Conservation (phyloP, 2,888 invertebrate genomes). For the Drosophila cracens region DNA sequence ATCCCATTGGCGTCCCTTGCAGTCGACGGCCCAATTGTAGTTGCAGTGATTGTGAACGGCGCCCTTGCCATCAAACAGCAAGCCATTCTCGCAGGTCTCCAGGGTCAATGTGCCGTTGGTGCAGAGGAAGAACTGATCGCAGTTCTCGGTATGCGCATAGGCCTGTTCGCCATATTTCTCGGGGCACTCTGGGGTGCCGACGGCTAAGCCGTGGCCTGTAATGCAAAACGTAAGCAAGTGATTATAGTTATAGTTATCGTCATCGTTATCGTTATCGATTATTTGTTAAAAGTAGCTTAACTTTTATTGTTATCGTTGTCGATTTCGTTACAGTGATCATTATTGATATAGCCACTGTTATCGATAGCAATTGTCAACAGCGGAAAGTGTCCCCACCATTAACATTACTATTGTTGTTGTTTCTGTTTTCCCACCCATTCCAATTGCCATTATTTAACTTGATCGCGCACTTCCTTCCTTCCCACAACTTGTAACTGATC, state of each 20-base stretch:
- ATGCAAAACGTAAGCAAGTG: neutral
- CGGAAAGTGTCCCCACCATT: conserved; percentile 24
- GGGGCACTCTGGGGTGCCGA: conserved; percentile 91
- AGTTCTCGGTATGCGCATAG: conserved; percentile 94
- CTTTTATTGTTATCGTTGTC: neutral
- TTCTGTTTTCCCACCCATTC: conserved; percentile 38
- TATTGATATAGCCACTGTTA: conserved; percentile 1
- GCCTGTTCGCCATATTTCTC: conserved; percentile 92
- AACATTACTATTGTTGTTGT: neutral
- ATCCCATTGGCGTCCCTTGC: conserved; percentile 92
- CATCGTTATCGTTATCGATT: neutral
- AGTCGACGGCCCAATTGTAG: conserved; percentile 96
- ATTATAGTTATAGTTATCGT: neutral
- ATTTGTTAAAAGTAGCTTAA: neutral
- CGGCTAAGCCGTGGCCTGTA: conserved; percentile 87
- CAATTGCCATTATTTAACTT: conserved; percentile 62
- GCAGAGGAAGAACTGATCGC: conserved; percentile 95
- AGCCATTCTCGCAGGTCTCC: conserved; percentile 96
- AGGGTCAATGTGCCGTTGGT: conserved; percentile 95
- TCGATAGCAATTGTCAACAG: neutral
- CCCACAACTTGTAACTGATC: conserved; percentile 30
- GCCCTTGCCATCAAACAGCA: conserved; percentile 95
- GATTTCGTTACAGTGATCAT: no score
- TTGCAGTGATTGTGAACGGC: conserved; percentile 96
- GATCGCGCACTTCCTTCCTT: conserved; percentile 63